phyloP scores from a whole-genome alignment of 92 coral and sea anemone genomes.

The Meandrina meandrites region DNA sequence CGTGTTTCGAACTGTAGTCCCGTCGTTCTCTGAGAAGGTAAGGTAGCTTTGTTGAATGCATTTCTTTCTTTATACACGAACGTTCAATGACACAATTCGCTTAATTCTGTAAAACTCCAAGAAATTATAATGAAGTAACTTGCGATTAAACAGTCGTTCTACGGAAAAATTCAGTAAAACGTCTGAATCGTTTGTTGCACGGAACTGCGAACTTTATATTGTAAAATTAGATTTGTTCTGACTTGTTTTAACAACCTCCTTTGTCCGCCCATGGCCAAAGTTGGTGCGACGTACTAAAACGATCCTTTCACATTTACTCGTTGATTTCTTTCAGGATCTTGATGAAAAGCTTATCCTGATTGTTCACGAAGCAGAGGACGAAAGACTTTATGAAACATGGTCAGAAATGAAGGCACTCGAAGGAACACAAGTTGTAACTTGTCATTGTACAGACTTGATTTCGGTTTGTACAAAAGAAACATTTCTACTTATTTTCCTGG shows the following conservation, averaged over 20 bases:
- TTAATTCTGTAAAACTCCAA: too few species aligned
- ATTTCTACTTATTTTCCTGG: slow-evolving; percentile 67
- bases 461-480: slow-evolving; percentile 65
- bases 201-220: not conserved
- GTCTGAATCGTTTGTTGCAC: not conserved
- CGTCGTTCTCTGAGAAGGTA: slow-evolving; percentile 38
- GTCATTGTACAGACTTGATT: slow-evolving; percentile 51
- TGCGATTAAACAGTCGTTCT: not conserved
- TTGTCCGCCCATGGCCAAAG: not conserved
- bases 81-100: too few species aligned
- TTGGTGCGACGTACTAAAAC: not conserved
- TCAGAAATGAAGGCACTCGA: slow-evolving; percentile 51
- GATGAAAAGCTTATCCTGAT: slow-evolving; percentile 62
- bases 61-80: not conserved
- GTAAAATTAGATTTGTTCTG: not conserved
- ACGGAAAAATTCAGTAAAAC: not conserved
- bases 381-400: slow-evolving; percentile 51
- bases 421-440: slow-evolving; percentile 47
- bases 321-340: slow-evolving; percentile 48
- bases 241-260: not conserved
- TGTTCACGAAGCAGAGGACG: slow-evolving; percentile 58
- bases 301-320: not conserved
- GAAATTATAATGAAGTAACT: not conserved
- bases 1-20: slow-evolving; percentile 15
- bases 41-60: not conserved